phyloP scores from a whole-genome alignment of 2,113 vertebrate species.

The Litocranius walleri region DNA sequence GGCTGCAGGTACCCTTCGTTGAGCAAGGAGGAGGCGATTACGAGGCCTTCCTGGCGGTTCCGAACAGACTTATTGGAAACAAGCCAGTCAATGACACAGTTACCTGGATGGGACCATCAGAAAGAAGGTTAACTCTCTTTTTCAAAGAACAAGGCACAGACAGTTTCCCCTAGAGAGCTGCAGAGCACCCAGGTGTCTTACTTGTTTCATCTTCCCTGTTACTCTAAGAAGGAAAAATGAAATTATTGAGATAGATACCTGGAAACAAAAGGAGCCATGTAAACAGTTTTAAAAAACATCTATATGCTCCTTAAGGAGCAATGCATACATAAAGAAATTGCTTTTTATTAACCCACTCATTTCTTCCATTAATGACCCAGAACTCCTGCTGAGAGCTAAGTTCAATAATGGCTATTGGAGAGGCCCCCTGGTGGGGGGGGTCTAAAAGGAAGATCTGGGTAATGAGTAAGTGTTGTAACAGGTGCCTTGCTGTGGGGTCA shows the following conservation, averaged over 20 bases:
- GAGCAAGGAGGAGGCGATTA: constrained; percentile 90
- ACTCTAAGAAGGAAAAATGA: not conserved
- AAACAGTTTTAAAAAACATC: not conserved
- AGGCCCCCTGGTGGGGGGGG: not conserved
- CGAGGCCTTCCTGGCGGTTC: constrained; percentile 89
- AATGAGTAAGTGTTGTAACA: not conserved
- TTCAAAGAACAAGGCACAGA: not conserved
- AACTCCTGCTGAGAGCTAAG: not conserved
- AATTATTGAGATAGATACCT: not conserved
- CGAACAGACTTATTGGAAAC: constrained; percentile 86
- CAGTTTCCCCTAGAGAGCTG: not conserved
- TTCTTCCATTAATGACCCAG: not conserved
- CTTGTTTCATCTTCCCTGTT: not conserved
- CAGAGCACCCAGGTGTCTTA: not conserved
- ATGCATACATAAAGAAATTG: not conserved
- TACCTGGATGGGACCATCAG: constrained; percentile 79
- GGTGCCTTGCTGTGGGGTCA: not conserved
- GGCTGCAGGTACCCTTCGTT: constrained; percentile 94
- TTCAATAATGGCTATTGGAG: not conserved
- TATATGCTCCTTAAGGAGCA: not conserved
- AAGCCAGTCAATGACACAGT: constrained; percentile 92
- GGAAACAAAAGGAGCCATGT: not conserved
- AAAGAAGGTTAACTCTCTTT: not conserved
- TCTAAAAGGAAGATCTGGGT: not conserved
- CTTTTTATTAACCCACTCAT: not conserved